Percentiles rank a stretch among this genome's conserved stretches.
These are phyloP conservation scores for Phymatocera aterrima DNA, from an alignment of 2,888 invertebrate species.

Conservation along the genomic window DNA sequence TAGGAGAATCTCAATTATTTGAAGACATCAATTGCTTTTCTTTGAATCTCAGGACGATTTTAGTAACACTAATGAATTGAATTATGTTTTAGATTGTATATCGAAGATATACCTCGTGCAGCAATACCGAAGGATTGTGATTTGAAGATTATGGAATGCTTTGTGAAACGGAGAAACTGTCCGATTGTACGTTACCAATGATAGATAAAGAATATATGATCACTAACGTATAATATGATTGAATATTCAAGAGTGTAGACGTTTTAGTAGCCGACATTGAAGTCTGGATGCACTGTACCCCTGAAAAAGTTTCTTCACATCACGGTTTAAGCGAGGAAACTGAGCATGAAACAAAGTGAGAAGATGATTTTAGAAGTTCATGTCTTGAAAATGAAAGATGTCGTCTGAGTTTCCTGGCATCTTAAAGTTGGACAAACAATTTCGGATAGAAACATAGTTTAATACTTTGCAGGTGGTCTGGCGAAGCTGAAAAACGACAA, in stretches of 20 bases:
- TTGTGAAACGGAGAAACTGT: constrained; percentile 54
- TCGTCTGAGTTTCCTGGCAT: background rate
- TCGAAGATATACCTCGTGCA: constrained; percentile 69
- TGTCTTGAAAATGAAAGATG: background rate
- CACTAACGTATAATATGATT: constrained; percentile 29
- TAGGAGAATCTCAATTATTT: background rate
- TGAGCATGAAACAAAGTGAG: background rate
- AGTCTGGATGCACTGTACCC: constrained; percentile 51
- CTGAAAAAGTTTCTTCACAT: background rate
- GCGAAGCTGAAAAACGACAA: background rate
- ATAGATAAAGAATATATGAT: constrained; percentile 48
- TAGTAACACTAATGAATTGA: constrained; percentile 18
- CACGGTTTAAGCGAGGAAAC: background rate
- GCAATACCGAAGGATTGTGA: constrained; percentile 60
- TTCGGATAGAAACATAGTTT: background rate
- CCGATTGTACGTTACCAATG: constrained; percentile 55
- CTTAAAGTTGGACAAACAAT: background rate
- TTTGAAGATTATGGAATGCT: constrained; percentile 53
- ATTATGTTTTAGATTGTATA: constrained; percentile 64
- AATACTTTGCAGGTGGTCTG: background rate
- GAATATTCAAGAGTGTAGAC: constrained; percentile 56
- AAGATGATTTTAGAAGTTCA: background rate
- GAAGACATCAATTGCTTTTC: background rate
- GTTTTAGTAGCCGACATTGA: constrained; percentile 56
- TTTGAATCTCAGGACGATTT: constrained; percentile 6